A percentile compares a stretch with the other conserved stretches of the same genome.
These are phyloP conservation scores for Melanotaenia boesemani DNA, from an alignment of 2,797 vertebrate species.

Conservation along the genomic window DNA sequence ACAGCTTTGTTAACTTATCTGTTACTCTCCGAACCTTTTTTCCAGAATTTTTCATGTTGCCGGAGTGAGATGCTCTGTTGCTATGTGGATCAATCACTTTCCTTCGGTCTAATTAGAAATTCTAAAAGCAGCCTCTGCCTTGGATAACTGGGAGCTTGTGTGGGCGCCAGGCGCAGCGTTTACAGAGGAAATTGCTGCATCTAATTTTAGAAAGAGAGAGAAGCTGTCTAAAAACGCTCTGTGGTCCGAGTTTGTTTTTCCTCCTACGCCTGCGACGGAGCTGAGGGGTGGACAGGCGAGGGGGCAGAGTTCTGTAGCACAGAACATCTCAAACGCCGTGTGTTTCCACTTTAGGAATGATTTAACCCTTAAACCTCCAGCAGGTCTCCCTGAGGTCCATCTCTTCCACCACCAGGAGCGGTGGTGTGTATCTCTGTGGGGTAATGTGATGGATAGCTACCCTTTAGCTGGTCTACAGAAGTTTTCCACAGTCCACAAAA, in stretches of 20 bases:
- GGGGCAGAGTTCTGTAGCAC: slow-evolving; percentile 23
- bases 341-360: too few relatives aligned
- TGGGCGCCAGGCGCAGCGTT: slow-evolving; percentile 80
- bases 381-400: too few relatives aligned
- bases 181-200: slow-evolving; percentile 83
- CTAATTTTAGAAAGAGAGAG: slow-evolving; percentile 82
- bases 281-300: slow-evolving; percentile 40
- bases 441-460: too few relatives aligned
- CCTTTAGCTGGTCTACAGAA: too few relatives aligned
- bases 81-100: slow-evolving; percentile 70
- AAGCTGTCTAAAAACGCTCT: slow-evolving; percentile 75
- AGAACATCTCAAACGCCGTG: slow-evolving; percentile 9
- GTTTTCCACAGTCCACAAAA: too few relatives aligned
- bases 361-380: too few relatives aligned
- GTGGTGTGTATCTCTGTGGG: too few relatives aligned
- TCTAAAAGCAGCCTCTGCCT: slow-evolving; percentile 82
- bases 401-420: too few relatives aligned
- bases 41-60: slow-evolving; percentile 63
- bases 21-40: slow-evolving; percentile 31
- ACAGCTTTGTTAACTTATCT: background rate
- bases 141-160: slow-evolving; percentile 78
- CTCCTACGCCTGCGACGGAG: slow-evolving; percentile 65
- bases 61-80: slow-evolving; percentile 58
- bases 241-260: slow-evolving; percentile 77
- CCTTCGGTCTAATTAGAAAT: slow-evolving; percentile 79